Percentiles rank a stretch among this genome's conserved stretches.
Conservation (phyloP, 2,888 invertebrate genomes). For the Plebejus melissa region DNA sequence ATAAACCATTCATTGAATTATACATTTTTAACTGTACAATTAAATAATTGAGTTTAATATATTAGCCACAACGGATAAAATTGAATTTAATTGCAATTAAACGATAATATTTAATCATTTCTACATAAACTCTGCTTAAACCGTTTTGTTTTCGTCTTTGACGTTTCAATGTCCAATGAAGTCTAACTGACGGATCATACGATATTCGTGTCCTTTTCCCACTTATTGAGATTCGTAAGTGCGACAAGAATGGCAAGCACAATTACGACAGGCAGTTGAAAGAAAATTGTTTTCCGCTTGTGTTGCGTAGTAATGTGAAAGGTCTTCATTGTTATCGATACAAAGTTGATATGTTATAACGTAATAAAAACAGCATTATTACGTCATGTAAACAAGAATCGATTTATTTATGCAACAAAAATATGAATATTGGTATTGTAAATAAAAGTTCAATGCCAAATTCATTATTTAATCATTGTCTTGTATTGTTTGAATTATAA, state of each 20-base stretch:
- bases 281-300: slow-evolving; percentile 38
- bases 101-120: slow-evolving; percentile 50
- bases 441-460: background rate
- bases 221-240: slow-evolving; percentile 38
- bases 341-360: slow-evolving; percentile 27
- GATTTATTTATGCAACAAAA: background rate
- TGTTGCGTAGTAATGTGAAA: slow-evolving; percentile 37
- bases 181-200: slow-evolving; percentile 65
- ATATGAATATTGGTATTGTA: background rate
- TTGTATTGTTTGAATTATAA: background rate
- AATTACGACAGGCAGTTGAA: slow-evolving; percentile 37
- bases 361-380: slow-evolving; percentile 26
- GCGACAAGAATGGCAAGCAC: slow-evolving; percentile 43
- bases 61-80: slow-evolving; percentile 7
- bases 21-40: slow-evolving; percentile 53
- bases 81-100: slow-evolving; percentile 35
- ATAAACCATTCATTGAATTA: slow-evolving; percentile 66
- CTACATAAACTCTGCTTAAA: slow-evolving; percentile 40
- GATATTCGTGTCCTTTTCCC: slow-evolving; percentile 54
- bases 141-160: slow-evolving; percentile 58
- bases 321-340: slow-evolving; percentile 38
- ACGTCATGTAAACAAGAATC: slow-evolving; percentile 3
- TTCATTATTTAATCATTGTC: background rate
- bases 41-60: background rate
- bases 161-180: slow-evolving; percentile 55